phyloP scores from a whole-genome alignment of 2,113 vertebrate genomes.

The Natator depressus region DNA sequence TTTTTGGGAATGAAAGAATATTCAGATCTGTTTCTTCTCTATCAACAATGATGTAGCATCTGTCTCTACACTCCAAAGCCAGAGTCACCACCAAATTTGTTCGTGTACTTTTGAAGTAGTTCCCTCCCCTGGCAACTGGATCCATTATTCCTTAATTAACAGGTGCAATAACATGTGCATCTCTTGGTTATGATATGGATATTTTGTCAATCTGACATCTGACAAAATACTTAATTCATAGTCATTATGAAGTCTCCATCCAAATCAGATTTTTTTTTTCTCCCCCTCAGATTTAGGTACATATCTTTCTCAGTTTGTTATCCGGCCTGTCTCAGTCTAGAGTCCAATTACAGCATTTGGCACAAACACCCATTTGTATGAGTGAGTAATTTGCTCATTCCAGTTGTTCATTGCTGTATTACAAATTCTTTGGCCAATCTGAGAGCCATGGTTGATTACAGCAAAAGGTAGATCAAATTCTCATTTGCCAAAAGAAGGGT shows the following conservation, averaged over 20 bases:
- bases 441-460: background rate
- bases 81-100: background rate
- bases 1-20: too few relatives aligned
- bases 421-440: background rate
- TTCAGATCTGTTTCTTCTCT: background rate
- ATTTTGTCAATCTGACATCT: background rate
- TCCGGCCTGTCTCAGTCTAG: background rate
- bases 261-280: background rate
- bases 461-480: background rate
- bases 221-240: background rate
- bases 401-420: background rate
- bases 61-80: background rate
- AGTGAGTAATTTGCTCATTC: background rate
- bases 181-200: background rate
- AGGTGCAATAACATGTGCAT: background rate
- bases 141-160: background rate
- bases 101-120: background rate
- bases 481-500: background rate
- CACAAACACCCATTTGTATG: accelerated
- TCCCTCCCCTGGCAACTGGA: background rate
- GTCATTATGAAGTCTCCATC: background rate
- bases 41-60: background rate
- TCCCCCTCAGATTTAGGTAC: background rate
- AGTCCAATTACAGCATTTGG: background rate
- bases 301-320: background rate